Base-by-base conservation (phyloP, 1,140 invertebrate genomes). In the Ceratosolen solmsi region DNA sequence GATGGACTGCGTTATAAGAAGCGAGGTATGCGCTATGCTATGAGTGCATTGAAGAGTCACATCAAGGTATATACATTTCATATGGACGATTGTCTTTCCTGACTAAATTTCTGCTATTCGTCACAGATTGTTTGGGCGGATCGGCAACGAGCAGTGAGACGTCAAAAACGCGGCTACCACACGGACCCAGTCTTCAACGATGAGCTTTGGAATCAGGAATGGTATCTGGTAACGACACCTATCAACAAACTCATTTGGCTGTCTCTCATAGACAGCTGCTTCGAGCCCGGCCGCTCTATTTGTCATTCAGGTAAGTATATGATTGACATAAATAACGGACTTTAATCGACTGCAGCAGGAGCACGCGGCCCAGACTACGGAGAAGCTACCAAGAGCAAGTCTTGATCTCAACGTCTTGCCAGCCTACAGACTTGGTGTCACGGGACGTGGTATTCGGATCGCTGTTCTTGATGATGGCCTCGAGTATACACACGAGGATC, bases 391-490 rank as follows among this genome's bases (percentile, higher is more conserved):
- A 3, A 33, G 17, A n/a, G 22, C 74, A 0, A 93, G 94, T 82
- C 87, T 96, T 25, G 95, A 96, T 88, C 90, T 96, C 27, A 95
- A 96, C 86, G 95, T 96, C 11, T 88, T 97, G 30, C 94, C 96
- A 0, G 95, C 97, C 2, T 99, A 97, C 93, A 90, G 90, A 84
- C 93, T 94, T 89, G 96, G 96, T 20, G 93, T 94, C 86, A 96
- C 96, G 3, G 97, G 97, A 20, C 93, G 93, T 85, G 95, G 95
- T 9, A 93, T 98, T 0, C 94, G 95, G 22, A 94, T 98, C 1
- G 94, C 95, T 0, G 95, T 98, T 74, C 91, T 98, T 11, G 97
- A 98, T 88, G 97, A 98, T 91, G 97, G 96, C 13, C 90, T 97
- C 15, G 96, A 97, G 89, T 94, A 95, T 88, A 95, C 93, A 33